A percentile compares a stretch with the other conserved stretches of the same genome.
phyloP scores from a whole-genome alignment of 2,888 invertebrate species.

The Ophion costatus region DNA sequence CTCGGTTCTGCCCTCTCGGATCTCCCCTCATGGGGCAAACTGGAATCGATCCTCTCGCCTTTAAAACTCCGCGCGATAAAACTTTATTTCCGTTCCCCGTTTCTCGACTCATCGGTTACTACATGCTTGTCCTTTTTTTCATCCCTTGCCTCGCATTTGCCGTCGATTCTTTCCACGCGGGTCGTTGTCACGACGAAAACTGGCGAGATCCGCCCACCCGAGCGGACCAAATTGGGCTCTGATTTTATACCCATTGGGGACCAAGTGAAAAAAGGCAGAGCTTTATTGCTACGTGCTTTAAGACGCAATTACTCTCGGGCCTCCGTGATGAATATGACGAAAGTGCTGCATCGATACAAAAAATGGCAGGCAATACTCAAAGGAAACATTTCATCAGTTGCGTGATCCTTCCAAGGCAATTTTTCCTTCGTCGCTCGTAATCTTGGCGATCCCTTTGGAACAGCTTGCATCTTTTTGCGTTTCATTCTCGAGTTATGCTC shows the following conservation, averaged over 20 bases:
- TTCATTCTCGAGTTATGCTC: constrained; percentile 1
- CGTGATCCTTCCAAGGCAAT: background rate
- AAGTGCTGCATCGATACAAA: constrained; percentile 9
- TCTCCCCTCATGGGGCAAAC: constrained; percentile 50
- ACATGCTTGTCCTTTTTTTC: constrained; percentile 50
- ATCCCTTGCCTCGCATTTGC: constrained; percentile 23
- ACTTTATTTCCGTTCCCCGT: constrained; percentile 61
- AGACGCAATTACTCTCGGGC: constrained; percentile 3
- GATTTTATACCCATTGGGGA: constrained; percentile 55
- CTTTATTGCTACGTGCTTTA: constrained; percentile 34
- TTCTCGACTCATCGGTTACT: constrained; percentile 57
- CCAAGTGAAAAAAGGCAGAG: constrained; percentile 19
- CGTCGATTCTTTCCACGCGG: constrained; percentile 41
- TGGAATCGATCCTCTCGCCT: constrained; percentile 57
- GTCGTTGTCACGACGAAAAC: constrained; percentile 47
- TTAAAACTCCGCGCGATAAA: constrained; percentile 61
- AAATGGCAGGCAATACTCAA: background rate
- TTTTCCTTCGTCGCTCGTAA: background rate
- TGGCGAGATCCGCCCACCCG: constrained; percentile 48
- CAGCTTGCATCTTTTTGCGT: background rate
- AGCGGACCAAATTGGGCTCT: constrained; percentile 61
- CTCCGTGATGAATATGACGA: constrained; percentile 1
- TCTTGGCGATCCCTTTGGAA: background rate
- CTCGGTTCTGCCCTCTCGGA: constrained; percentile 40
- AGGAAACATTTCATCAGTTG: background rate